Conservation (phyloP, 2,113 vertebrate species). For the Mobula birostris region DNA sequence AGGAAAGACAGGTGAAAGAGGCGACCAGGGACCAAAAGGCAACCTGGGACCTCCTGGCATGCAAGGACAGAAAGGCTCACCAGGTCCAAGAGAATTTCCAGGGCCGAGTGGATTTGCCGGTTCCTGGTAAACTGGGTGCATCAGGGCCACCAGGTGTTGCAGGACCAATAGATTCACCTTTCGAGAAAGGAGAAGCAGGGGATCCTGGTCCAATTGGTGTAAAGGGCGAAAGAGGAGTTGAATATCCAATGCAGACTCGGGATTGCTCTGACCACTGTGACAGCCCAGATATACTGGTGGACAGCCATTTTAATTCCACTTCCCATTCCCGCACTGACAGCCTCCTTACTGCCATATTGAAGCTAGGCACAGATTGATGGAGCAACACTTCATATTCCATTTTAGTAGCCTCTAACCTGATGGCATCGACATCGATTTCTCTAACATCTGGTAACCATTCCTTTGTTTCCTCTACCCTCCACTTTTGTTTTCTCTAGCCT, state of each 20-base stretch:
- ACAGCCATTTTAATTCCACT: too few relatives aligned
- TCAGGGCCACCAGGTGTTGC: slow-evolving; percentile 67
- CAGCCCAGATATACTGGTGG: too few relatives aligned
- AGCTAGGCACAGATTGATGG: too few relatives aligned
- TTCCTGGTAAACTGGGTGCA: slow-evolving; percentile 78
- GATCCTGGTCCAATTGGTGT: slow-evolving; percentile 70
- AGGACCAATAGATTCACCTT: slow-evolving; percentile 71
- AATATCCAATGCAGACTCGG: slow-evolving; percentile 70
- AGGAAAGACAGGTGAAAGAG: slow-evolving; percentile 59
- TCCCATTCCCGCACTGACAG: too few relatives aligned
- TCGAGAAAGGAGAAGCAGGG: slow-evolving; percentile 79
- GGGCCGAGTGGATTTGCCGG: slow-evolving; percentile 77
- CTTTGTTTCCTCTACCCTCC: too few relatives aligned
- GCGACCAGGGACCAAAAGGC: slow-evolving; percentile 63
- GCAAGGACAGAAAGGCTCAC: slow-evolving; percentile 63
- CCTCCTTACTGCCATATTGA: too few relatives aligned
- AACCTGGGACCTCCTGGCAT: slow-evolving; percentile 60
- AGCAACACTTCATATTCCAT: too few relatives aligned
- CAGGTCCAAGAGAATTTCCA: slow-evolving; percentile 62
- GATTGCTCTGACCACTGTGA: slow-evolving; percentile 38
- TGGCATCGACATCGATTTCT: too few relatives aligned
- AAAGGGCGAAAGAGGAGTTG: slow-evolving; percentile 80
- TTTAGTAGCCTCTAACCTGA: too few relatives aligned
- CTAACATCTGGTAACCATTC: too few relatives aligned
- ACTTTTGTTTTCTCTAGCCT: too few relatives aligned